phyloP scores from a whole-genome alignment of 2,113 vertebrate species.

The Caranx melampygus region DNA sequence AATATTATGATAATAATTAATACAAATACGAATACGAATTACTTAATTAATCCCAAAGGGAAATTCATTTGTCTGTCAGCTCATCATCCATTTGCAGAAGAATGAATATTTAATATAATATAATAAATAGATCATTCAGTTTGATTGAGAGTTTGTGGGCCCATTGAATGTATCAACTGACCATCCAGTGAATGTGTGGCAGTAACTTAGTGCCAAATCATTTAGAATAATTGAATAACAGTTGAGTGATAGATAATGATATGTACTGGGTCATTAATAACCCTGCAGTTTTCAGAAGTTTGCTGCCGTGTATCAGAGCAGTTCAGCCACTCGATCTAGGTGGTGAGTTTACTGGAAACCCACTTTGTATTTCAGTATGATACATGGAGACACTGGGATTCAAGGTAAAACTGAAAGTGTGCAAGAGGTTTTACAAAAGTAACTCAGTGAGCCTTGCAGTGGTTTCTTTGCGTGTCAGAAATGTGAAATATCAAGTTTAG shows the following conservation, averaged over 20 bases:
- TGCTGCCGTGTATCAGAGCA: too few relatives aligned
- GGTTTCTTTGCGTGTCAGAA: not conserved
- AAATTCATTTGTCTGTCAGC: too few relatives aligned
- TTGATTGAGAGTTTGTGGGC: conserved; percentile 2
- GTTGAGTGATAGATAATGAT: not conserved
- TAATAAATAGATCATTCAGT: not conserved
- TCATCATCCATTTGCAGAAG: too few relatives aligned
- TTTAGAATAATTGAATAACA: not conserved
- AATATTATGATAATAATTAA: not conserved
- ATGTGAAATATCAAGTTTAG: not conserved
- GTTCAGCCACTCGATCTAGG: not conserved
- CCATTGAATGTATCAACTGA: not conserved
- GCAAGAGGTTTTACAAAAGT: not conserved
- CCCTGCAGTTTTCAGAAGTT: not conserved
- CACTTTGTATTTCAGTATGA: not conserved
- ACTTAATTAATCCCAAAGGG: too few relatives aligned
- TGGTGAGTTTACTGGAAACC: not conserved
- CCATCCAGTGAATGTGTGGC: not conserved
- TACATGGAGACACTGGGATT: not conserved
- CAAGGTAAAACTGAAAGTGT: not conserved
- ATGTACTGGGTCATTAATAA: not conserved
- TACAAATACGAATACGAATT: too few relatives aligned
- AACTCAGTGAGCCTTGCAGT: not conserved
- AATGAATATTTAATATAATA: too few relatives aligned
- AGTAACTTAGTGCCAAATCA: not conserved